These are phyloP conservation scores for Helostoma temminkii DNA, from an alignment of 2,797 vertebrate genomes.

Conservation along the genomic window DNA sequence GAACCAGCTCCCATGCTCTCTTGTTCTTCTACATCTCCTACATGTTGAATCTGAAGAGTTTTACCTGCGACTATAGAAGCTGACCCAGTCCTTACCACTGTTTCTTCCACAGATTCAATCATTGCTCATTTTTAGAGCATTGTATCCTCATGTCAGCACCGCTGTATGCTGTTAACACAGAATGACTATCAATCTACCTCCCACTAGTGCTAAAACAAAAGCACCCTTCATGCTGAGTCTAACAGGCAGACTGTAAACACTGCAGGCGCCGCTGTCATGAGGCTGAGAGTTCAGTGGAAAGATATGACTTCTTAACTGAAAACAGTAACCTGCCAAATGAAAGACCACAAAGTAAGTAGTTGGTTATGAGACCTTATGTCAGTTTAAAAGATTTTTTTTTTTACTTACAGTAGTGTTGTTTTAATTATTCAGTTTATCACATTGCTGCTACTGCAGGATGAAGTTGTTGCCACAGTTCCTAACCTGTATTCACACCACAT, in stretches of 20 bases:
- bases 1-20: too few species aligned
- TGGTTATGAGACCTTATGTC: background rate
- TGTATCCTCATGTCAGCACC: background rate
- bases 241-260: constrained; percentile 2
- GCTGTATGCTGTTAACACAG: background rate
- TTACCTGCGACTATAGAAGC: background rate
- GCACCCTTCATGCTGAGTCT: background rate
- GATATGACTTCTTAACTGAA: constrained; percentile 4
- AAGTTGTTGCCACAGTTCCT: background rate
- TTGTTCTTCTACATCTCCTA: too few species aligned
- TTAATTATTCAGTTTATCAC: background rate
- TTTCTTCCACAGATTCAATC: background rate
- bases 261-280: background rate
- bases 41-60: background rate
- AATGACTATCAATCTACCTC: background rate
- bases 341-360: background rate
- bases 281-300: background rate
- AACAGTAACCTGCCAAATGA: background rate
- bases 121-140: background rate
- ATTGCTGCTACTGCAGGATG: background rate
- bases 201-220: background rate
- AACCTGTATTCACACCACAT: background rate
- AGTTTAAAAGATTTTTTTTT: too few species aligned
- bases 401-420: too few species aligned
- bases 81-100: background rate